phyloP scores from a whole-genome alignment of 2,113 vertebrate species.

The Tamias sibiricus region DNA sequence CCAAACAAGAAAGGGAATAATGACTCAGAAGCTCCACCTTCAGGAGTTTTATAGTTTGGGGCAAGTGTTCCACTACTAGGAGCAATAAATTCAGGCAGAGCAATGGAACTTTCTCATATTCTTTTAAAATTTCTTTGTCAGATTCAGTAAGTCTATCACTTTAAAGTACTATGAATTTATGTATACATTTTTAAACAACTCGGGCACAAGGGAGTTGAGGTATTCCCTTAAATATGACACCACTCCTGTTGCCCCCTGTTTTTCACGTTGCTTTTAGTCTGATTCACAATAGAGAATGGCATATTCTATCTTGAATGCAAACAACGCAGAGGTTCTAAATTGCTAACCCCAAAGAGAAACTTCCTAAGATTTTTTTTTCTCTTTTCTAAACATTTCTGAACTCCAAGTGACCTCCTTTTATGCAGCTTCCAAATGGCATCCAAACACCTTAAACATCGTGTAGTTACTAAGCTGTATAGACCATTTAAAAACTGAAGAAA shows the following conservation, averaged over 20 bases:
- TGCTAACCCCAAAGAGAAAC: constrained; percentile 63
- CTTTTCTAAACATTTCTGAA: constrained; percentile 89
- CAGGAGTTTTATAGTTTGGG: not conserved
- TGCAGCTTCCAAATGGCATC: constrained; percentile 77
- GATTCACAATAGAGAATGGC: constrained; percentile 1
- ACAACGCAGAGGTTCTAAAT: constrained; percentile 61
- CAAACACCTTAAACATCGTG: constrained; percentile 81
- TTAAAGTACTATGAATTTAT: constrained; percentile 1
- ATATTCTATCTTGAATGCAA: constrained; percentile 36
- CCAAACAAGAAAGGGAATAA: constrained; percentile 57
- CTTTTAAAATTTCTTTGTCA: constrained; percentile 28
- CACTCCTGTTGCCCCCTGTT: not conserved
- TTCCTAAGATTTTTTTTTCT: constrained; percentile 73
- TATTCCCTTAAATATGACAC: not conserved
- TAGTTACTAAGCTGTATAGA: constrained; percentile 71
- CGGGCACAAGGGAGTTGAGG: not conserved
- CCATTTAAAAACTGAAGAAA: constrained; percentile 56
- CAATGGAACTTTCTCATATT: constrained; percentile 8
- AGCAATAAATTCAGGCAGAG: constrained; percentile 67
- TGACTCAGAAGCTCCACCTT: constrained; percentile 77
- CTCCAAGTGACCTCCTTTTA: constrained; percentile 87
- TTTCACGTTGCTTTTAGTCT: not conserved
- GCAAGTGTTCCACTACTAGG: not conserved
- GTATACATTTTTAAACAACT: not conserved
- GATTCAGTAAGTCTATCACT: not conserved